Evolutionary conservation across 1,140 invertebrate species (phyloP), one percentile per base, ranked within the genome.

Genomic region (Charaxes varanes): DNA sequence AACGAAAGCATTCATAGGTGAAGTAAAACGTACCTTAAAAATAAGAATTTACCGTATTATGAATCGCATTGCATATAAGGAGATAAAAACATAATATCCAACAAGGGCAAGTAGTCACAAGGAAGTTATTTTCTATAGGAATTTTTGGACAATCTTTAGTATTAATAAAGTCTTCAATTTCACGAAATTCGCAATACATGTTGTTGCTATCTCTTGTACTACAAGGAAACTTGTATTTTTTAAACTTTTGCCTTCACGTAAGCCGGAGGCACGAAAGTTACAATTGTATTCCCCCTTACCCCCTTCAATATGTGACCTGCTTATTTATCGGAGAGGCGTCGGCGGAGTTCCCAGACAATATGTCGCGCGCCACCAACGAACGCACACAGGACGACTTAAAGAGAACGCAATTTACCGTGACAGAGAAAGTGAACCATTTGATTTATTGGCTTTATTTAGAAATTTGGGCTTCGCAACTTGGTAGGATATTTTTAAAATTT

Each of bases 241-340:
- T 80, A 80, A 83, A 83, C 70, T 83, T 81, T 63, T 70, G 71
- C 68, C 68, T 71, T 60, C 63, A 57, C 64, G 65, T 77, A 72
- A 69, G 65, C 58, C 54, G 63, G 65, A 50, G 62, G 62, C 57
- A 66, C 56, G 61, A 80, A 83, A 83, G 72, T 83, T 83, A 80
- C 79, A 79, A 83, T 83, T 83, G 79, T 83, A 67, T 80, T 77
- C 73, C 63, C 70, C 73, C 73, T 70, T 48, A 45, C 76, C 76
- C 67, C 72, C 62, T 83, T 79, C 79, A 83, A 83, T 83, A 83
- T 83, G 79, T 83, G 76, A 83, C 73, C 73, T 77, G 79, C 62
- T 83, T 83, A 83, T 80, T 80, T 83, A 83, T 83, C 72, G 70
- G 73, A 71, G 70, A 80, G 54, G 72, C 73, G 72, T 68, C 65